Evolutionary conservation across 2,888 invertebrate genomes (phyloP).

Genomic region (Pachliopta kotzebuea): DNA sequence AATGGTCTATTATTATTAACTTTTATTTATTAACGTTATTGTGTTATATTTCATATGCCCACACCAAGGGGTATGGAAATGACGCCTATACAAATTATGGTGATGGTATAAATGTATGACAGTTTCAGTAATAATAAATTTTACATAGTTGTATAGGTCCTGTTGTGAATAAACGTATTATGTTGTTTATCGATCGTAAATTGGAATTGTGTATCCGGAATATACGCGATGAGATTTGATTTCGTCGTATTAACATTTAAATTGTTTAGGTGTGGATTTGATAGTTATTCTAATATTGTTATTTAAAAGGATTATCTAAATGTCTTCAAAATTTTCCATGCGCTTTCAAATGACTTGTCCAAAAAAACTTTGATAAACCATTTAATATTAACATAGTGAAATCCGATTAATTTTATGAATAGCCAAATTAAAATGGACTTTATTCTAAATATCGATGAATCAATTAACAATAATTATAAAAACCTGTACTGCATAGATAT

Average conservation of each 20-base stretch:
- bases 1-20: no score
- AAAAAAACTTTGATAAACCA: background rate
- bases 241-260: conserved; percentile 60
- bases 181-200: conserved; percentile 58
- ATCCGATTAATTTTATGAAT: background rate
- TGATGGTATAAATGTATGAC: conserved; percentile 43
- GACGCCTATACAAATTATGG: conserved; percentile 41
- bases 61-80: conserved; percentile 22
- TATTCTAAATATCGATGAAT: no score
- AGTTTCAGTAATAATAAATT: conserved; percentile 35
- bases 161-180: conserved; percentile 49
- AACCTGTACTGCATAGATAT: no score
- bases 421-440: background rate
- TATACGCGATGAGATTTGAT: conserved; percentile 58
- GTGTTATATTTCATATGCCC: conserved; percentile 19
- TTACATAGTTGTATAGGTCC: conserved; percentile 37
- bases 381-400: background rate
- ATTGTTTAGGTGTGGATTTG: conserved; percentile 51
- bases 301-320: conserved; percentile 39
- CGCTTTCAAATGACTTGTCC: background rate
- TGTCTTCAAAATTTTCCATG: conserved; percentile 26
- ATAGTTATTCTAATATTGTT: conserved; percentile 43
- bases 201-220: conserved; percentile 56
- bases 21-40: conserved; percentile 7
- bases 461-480: no score